Percentiles rank a stretch among this genome's conserved stretches.
phyloP scores from a whole-genome alignment of 2,888 invertebrate genomes.

The Chrysolina oricalcia region DNA sequence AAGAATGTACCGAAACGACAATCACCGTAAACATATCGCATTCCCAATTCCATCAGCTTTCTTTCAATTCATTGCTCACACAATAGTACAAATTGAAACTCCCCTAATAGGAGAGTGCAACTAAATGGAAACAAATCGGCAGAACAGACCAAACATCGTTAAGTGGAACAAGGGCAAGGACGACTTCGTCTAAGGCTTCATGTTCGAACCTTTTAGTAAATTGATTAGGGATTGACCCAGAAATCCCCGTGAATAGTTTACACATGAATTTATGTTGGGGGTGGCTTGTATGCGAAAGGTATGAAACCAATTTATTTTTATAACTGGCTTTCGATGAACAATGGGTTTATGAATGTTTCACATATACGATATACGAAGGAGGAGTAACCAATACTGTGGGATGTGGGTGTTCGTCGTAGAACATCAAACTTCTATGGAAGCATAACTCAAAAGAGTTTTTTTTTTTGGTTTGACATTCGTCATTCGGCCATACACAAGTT shows the following conservation, averaged over 20 bases:
- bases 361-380: too few species aligned
- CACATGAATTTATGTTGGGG: not conserved
- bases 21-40: not conserved
- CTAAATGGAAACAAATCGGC: constrained; percentile 12
- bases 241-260: not conserved
- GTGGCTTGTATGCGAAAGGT: too few species aligned
- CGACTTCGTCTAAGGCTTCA: not conserved
- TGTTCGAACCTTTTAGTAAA: constrained; percentile 14
- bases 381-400: too few species aligned
- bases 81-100: not conserved
- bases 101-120: constrained; percentile 3
- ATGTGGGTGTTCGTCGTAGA: too few species aligned
- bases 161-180: constrained; percentile 4
- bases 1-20: too few species aligned
- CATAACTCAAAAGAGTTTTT: too few species aligned
- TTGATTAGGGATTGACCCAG: constrained; percentile 14
- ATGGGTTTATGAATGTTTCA: too few species aligned
- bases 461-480: too few species aligned
- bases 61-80: constrained; percentile 1
- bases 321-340: too few species aligned
- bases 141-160: constrained; percentile 1
- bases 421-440: too few species aligned
- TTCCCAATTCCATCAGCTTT: not conserved
- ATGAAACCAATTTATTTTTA: too few species aligned
- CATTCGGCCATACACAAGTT: too few species aligned